phyloP scores from a whole-genome alignment of 2,113 vertebrate genomes.

The Malurus elegans region DNA sequence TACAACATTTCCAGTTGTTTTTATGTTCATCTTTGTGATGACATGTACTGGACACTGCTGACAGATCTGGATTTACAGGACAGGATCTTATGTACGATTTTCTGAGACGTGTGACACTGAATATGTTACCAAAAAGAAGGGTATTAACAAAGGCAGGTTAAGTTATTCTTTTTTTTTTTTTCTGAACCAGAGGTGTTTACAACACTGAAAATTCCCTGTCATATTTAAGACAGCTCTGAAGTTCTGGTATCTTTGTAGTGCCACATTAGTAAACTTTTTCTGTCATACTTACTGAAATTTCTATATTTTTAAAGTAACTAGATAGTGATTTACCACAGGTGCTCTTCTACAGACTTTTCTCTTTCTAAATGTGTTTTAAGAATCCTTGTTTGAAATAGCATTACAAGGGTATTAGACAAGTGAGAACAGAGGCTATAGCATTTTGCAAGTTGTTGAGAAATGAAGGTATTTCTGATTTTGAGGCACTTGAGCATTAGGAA shows the following conservation, averaged over 20 bases:
- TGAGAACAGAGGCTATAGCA: not conserved
- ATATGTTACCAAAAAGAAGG: not conserved
- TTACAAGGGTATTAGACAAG: not conserved
- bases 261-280: not conserved
- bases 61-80: not conserved
- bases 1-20: not conserved
- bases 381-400: not conserved
- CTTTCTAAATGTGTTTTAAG: not conserved
- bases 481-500: not conserved
- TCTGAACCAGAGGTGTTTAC: not conserved
- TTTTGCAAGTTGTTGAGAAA: not conserved
- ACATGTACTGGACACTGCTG: not conserved
- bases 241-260: not conserved
- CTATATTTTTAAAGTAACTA: not conserved
- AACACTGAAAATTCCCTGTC: not conserved
- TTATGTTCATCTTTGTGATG: not conserved
- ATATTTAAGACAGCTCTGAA: not conserved
- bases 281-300: not conserved
- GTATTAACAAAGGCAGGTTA: not conserved
- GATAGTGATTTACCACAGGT: not conserved
- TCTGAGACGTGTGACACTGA: not conserved
- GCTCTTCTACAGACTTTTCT: not conserved
- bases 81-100: not conserved
- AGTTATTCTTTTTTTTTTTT: not conserved
- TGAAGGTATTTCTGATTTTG: not conserved